Conservation (phyloP, 1,140 invertebrate genomes). For the Trissolcus basalis region DNA sequence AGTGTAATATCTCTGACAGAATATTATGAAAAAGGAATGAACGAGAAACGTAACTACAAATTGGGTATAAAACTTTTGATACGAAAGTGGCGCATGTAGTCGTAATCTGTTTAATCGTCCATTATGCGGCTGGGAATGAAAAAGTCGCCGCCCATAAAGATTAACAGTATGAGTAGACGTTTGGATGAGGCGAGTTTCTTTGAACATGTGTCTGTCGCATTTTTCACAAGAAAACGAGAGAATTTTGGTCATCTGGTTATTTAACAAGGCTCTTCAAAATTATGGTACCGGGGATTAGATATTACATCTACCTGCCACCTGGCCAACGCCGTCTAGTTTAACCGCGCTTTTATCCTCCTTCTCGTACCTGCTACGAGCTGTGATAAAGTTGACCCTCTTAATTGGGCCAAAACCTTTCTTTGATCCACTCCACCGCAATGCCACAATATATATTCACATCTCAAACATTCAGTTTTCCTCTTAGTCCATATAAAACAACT, state of each 20-base stretch:
- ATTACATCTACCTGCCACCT: slow-evolving; percentile 57
- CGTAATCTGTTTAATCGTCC: slow-evolving; percentile 44
- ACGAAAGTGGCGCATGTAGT: slow-evolving; percentile 36
- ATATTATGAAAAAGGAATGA: slow-evolving; percentile 33
- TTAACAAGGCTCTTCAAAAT: slow-evolving; percentile 55
- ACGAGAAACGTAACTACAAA: slow-evolving; percentile 30
- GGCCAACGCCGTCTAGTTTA: slow-evolving; percentile 46
- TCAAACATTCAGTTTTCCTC: no score
- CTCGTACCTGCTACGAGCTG: slow-evolving; percentile 38
- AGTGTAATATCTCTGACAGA: not conserved
- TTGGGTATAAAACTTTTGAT: slow-evolving; percentile 39
- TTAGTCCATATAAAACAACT: no score
- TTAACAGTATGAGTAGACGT: slow-evolving; percentile 46
- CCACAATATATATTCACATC: no score
- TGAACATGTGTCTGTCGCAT: slow-evolving; percentile 45
- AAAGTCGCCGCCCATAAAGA: slow-evolving; percentile 24
- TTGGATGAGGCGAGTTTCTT: slow-evolving; percentile 41
- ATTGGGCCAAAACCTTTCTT: slow-evolving; percentile 54
- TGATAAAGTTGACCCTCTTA: slow-evolving; percentile 59
- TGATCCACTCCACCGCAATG: slow-evolving; percentile 25
- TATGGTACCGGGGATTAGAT: slow-evolving; percentile 56
- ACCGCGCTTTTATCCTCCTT: slow-evolving; percentile 49
- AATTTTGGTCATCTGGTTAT: slow-evolving; percentile 50
- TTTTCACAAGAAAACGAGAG: slow-evolving; percentile 54
- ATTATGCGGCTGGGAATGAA: slow-evolving; percentile 27